Evolutionary conservation across 2,797 vertebrate species (phyloP), one percentile per base, ranked within the genome.

Genomic region (Typhlichthys subterraneus): DNA sequence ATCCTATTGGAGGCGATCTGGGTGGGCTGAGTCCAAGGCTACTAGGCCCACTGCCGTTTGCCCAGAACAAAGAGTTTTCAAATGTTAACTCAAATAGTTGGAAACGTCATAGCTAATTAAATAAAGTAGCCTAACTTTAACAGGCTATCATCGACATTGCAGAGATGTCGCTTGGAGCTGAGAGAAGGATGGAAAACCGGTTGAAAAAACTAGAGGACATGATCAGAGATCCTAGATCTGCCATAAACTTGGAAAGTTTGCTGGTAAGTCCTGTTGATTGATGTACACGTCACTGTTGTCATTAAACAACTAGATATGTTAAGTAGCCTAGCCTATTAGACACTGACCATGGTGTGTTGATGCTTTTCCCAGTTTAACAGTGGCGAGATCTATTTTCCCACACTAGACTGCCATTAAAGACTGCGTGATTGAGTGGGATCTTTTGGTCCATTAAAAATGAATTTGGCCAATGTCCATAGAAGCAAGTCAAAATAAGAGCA

Each of bases 231-330:
- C 91, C 92, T 63, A 81, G 85, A 42, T 93, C 86, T 64, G 87
- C 91, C 77, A 71, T 93, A 69, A 94, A 93, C 91, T 81, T 94
- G 89, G 93, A 94, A 85, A 94, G 92, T 93, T 91, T 94, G 75
- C 88, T 94, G 91, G 93, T 93, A 66, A 93, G 92, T 90, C 76
- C 61, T 72, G 65, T 81, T 89, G 77, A 86, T 87, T 84, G 71
- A 88, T 84, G 61, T 71, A 59, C 46, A 61, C 42, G 63, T 60
- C 64, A 66, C 64, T 72, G 77, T 64, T 62, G 2, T 50, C 12
- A 4, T 58, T 59, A 69, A 61, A 73, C 61, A 38, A 12, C 61
- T 59, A 72, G 54, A 73, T 75, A 71, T 38, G 5, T 38, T 38
- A 53, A 29, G 45, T 33, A 60, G 38, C 17, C 65, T 54, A 72